Percentiles rank a stretch among this genome's conserved stretches.
Evolutionary conservation across 2,113 vertebrate genomes (phyloP).

Genomic region (Indicator maculatus): DNA sequence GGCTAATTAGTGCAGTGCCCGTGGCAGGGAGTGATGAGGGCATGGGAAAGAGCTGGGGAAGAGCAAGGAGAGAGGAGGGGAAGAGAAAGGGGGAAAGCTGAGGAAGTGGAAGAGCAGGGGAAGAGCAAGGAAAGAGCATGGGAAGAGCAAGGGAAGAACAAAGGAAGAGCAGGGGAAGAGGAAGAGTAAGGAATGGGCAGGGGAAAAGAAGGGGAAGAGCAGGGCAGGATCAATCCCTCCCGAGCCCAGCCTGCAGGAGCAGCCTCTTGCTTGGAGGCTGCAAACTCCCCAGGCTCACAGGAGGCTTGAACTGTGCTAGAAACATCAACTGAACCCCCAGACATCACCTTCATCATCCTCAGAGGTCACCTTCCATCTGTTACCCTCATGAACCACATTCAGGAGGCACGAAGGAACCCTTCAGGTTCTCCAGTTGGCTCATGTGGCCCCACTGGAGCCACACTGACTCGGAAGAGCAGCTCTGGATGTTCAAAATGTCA

Average conservation of each 20-base stretch:
- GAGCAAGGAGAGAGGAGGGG: background rate
- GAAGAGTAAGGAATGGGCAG: too few relatives aligned
- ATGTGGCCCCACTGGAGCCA: background rate
- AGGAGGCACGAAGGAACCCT: accelerated
- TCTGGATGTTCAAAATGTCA: accelerated
- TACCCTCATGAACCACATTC: background rate
- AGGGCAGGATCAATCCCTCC: too few relatives aligned
- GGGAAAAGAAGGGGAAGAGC: too few relatives aligned
- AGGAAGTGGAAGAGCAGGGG: background rate
- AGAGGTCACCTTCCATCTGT: accelerated
- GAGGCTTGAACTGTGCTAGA: background rate
- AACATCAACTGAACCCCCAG: accelerated
- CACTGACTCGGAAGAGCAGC: background rate
- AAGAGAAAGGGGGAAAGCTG: background rate
- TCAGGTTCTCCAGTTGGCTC: background rate
- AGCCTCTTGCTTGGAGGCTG: too few relatives aligned
- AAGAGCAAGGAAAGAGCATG: background rate
- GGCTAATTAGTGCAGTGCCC: background rate
- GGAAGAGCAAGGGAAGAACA: background rate
- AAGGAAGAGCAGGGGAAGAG: too few relatives aligned
- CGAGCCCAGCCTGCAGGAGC: too few relatives aligned
- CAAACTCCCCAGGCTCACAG: background rate
- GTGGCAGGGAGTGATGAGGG: background rate
- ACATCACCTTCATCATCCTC: background rate
- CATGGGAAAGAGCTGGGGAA: background rate